phyloP scores from a whole-genome alignment of 2,888 invertebrate species.

The Endomychus coccineus region DNA sequence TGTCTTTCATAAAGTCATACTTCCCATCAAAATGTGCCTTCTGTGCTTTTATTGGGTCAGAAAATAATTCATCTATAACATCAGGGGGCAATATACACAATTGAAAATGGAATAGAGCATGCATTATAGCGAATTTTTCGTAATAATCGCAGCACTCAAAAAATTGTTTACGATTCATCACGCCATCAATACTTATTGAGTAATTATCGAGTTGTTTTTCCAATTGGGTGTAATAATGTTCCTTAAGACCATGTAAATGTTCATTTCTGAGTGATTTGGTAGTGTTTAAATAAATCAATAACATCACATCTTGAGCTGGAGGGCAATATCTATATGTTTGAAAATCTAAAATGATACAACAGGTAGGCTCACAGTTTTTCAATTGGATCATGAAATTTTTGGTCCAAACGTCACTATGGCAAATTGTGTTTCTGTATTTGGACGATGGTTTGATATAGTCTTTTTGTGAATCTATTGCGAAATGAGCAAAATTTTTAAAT shows the following conservation, averaged over 20 bases:
- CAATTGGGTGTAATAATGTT: conserved; percentile 25
- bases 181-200: conserved; percentile 14
- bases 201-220: conserved; percentile 17
- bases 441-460: conserved; percentile 35
- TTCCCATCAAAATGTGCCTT: conserved; percentile 22
- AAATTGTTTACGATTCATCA: conserved; percentile 24
- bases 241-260: conserved; percentile 18
- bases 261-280: conserved; percentile 20
- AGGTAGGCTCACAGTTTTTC: conserved; percentile 21
- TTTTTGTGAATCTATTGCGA: conserved; percentile 17
- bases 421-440: conserved; percentile 39
- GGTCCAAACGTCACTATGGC: conserved; percentile 46
- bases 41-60: conserved; percentile 16
- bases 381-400: conserved; percentile 43
- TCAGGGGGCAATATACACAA: conserved; percentile 22
- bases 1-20: conserved; percentile 19
- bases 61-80: conserved; percentile 20
- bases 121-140: conserved; percentile 26
- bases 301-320: conserved; percentile 29
- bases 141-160: conserved; percentile 25
- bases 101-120: conserved; percentile 24
- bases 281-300: conserved; percentile 27
- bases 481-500: conserved; percentile 16
- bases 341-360: conserved; percentile 31
- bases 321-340: conserved; percentile 30